Percentiles rank a stretch among this genome's conserved stretches.
Conservation (phyloP, 1,140 invertebrate species). For the Dinoponera quadriceps region DNA sequence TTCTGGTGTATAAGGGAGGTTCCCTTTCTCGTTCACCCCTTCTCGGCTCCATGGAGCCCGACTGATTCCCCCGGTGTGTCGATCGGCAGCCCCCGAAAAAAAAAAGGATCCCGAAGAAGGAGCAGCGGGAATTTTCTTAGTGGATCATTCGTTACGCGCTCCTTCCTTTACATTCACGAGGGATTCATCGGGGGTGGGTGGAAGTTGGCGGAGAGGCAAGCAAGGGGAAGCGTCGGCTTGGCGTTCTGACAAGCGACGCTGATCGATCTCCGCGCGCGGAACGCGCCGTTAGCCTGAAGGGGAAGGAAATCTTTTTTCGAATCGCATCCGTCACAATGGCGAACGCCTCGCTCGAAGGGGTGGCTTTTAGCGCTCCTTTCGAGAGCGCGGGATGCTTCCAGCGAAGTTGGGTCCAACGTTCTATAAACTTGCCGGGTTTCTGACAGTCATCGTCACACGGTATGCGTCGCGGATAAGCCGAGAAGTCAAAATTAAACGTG, state of each 20-base stretch:
- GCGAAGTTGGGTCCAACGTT: background rate
- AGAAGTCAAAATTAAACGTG: too few species aligned
- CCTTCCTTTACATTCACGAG: conserved; percentile 50
- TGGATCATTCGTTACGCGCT: conserved; percentile 58
- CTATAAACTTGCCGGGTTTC: conserved; percentile 20
- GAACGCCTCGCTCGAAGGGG: background rate
- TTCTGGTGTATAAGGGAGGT: conserved; percentile 34
- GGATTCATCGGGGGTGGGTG: conserved; percentile 8
- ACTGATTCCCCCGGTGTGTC: background rate
- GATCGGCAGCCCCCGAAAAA: background rate
- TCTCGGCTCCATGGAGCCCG: background rate
- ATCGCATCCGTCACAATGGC: conserved; percentile 48
- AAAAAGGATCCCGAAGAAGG: conserved; percentile 19
- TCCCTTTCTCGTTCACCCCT: background rate
- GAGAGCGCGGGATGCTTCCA: conserved; percentile 27
- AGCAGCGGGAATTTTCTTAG: conserved; percentile 49
- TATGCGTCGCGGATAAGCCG: too few species aligned
- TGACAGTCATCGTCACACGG: conserved; percentile 6
- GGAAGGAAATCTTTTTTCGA: conserved; percentile 50
- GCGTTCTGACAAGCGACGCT: conserved; percentile 40
- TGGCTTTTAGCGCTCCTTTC: conserved; percentile 44
- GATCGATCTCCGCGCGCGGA: conserved; percentile 62
- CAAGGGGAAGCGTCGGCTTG: conserved; percentile 28
- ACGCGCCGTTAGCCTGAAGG: conserved; percentile 19
- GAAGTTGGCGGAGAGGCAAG: background rate